These are phyloP conservation scores for Aplysina aerophoba DNA, from an alignment of 37 sponge, comb jelly and placozoan genomes.

Conservation along the genomic window DNA sequence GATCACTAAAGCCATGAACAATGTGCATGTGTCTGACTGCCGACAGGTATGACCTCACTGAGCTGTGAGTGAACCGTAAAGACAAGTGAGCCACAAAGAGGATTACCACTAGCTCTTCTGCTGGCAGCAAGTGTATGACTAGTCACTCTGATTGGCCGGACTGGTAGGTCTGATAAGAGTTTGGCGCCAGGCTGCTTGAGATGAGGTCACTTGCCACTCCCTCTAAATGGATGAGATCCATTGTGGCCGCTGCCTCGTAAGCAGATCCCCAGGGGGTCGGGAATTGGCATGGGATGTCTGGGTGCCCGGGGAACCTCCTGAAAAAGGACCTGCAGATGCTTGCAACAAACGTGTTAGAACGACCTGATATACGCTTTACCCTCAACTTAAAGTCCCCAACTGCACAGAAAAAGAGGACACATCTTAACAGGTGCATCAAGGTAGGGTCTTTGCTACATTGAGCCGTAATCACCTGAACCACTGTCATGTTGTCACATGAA, in stretches of 20 bases:
- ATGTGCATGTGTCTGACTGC: slow-evolving; percentile 58
- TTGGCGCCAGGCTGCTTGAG: slow-evolving; percentile 29
- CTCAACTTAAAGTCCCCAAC: no score
- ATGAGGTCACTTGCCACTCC: slow-evolving; percentile 28
- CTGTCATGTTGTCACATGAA: no score
- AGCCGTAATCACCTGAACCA: no score
- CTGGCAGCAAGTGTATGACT: slow-evolving; percentile 33
- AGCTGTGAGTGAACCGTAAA: not conserved
- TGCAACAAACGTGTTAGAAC: slow-evolving; percentile 47
- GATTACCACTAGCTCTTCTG: slow-evolving; percentile 36
- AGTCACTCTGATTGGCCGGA: slow-evolving; percentile 30
- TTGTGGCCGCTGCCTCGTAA: slow-evolving; percentile 34
- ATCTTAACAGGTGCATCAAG: no score
- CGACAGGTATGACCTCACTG: slow-evolving; percentile 61
- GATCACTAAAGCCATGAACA: slow-evolving; percentile 2
- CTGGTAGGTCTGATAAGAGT: slow-evolving; percentile 44
- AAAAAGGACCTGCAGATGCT: slow-evolving; percentile 16
- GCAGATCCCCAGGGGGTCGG: not conserved
- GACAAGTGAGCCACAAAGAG: slow-evolving; percentile 42
- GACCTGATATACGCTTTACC: not conserved
- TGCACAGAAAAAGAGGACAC: no score
- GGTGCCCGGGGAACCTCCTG: slow-evolving; percentile 19
- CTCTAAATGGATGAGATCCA: slow-evolving; percentile 66
- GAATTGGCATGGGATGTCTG: no score
- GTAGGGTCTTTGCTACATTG: no score